A percentile compares a stretch with the other conserved stretches of the same genome.
These are phyloP conservation scores for Acanthococcus lagerstroemiae DNA, from an alignment of 2,888 invertebrate species.

Conservation along the genomic window DNA sequence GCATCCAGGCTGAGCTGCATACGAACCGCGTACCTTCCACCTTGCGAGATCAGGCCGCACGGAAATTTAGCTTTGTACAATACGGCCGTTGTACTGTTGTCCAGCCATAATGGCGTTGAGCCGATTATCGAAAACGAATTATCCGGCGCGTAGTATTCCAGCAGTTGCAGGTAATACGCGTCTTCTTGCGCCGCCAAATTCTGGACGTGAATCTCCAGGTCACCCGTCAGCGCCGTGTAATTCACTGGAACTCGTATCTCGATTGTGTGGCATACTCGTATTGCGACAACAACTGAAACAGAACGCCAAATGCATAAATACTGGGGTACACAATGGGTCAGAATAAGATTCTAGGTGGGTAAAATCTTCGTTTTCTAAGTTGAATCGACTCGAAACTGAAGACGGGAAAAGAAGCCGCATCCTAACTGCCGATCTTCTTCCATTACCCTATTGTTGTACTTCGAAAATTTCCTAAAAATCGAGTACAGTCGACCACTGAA, in stretches of 20 bases:
- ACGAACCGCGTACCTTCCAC: conserved; percentile 54
- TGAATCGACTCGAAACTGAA: no score
- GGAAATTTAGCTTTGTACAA: conserved; percentile 41
- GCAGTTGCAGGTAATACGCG: conserved; percentile 24
- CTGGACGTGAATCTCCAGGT: conserved; percentile 55
- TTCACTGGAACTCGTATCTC: conserved; percentile 51
- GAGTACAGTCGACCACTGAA: no score
- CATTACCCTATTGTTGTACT: no score
- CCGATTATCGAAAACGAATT: conserved; percentile 39
- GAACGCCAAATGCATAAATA: no score
- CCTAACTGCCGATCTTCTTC: no score
- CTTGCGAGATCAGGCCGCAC: conserved; percentile 63
- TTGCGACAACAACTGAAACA: no score
- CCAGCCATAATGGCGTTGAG: conserved; percentile 15
- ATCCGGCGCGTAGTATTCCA: conserved; percentile 41
- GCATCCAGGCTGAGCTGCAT: conserved; percentile 38
- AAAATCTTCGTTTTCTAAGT: no score
- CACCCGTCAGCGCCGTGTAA: conserved; percentile 68
- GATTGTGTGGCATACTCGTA: no score
- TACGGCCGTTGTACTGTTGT: conserved; percentile 4
- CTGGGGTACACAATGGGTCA: no score
- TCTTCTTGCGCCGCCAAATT: conserved; percentile 28
- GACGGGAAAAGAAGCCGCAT: no score
- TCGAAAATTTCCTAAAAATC: no score
- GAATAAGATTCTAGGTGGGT: no score